Percentiles rank a stretch among this genome's conserved stretches.
Conservation (phyloP, 2,888 invertebrate genomes). For the Ophion ventricosus region DNA sequence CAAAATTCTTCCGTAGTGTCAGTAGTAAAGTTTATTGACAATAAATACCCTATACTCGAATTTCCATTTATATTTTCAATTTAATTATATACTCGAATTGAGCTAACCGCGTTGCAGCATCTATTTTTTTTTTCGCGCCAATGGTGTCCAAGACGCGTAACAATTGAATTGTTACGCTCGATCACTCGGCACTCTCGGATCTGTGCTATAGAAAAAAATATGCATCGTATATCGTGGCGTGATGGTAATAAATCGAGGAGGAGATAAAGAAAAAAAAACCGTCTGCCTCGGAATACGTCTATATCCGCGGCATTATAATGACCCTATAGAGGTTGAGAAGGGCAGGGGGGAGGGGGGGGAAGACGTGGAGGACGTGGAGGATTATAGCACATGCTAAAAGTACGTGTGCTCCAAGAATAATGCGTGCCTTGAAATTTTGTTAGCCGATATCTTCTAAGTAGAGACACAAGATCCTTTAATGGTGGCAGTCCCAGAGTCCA, state of each 20-base stretch:
- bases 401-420: slow-evolving; percentile 35
- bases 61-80: too few relatives aligned
- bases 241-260: slow-evolving; percentile 26
- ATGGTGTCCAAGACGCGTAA: too few relatives aligned
- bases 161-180: too few relatives aligned
- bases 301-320: slow-evolving; percentile 1
- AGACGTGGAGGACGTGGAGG: background rate
- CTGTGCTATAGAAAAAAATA: background rate
- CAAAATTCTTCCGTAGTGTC: too few relatives aligned
- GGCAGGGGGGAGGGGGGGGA: background rate
- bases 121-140: too few relatives aligned
- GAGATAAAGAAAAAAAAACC: slow-evolving; percentile 11
- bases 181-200: background rate
- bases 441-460: slow-evolving; percentile 59
- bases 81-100: too few relatives aligned
- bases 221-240: background rate
- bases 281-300: background rate
- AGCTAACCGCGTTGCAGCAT: too few relatives aligned
- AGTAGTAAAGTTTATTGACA: too few relatives aligned
- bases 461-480: slow-evolving; percentile 61
- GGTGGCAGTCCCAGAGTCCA: slow-evolving; percentile 51
- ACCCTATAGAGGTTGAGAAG: background rate
- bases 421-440: slow-evolving; percentile 61
- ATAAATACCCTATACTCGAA: too few relatives aligned
- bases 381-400: slow-evolving; percentile 9